phyloP scores from a whole-genome alignment of 2,113 vertebrate genomes.

The Hypocryptadius cinnamomeus region DNA sequence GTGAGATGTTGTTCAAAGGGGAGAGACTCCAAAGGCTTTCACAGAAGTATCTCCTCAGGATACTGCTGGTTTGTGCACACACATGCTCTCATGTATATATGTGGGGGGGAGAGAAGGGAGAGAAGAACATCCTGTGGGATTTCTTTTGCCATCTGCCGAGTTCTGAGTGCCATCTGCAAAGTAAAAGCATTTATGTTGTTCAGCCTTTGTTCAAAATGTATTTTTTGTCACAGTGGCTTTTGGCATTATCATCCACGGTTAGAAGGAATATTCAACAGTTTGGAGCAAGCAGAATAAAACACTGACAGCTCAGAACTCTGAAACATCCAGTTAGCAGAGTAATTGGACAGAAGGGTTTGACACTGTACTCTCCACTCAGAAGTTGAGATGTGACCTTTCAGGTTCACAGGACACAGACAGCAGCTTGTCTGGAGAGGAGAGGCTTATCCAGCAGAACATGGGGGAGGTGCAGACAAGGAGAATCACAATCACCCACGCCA shows the following conservation, averaged over 20 bases:
- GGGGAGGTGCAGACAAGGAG: not conserved
- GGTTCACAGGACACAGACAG: not conserved
- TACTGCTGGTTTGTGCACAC: not conserved
- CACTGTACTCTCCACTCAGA: not conserved
- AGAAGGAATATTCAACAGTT: slow-evolving; percentile 19
- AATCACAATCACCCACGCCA: not conserved
- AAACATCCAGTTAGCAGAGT: not conserved
- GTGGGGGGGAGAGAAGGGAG: not conserved
- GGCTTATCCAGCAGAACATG: not conserved
- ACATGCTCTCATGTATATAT: not conserved
- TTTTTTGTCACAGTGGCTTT: slow-evolving; percentile 40
- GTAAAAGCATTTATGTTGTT: slow-evolving; percentile 12
- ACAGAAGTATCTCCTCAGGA: not conserved
- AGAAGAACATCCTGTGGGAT: slow-evolving; percentile 48
- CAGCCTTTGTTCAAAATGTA: slow-evolving; percentile 52
- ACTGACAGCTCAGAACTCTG: not conserved
- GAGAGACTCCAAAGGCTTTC: not conserved
- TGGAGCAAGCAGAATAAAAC: not conserved
- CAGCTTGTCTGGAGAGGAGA: not conserved
- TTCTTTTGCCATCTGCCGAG: slow-evolving; percentile 49
- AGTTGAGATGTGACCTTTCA: not conserved
- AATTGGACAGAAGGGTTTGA: slow-evolving; percentile 7
- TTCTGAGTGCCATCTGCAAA: slow-evolving; percentile 49
- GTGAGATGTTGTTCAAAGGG: not conserved
- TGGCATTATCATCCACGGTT: not conserved